Conservation (phyloP, 2,113 vertebrate species). For the human region DNA sequence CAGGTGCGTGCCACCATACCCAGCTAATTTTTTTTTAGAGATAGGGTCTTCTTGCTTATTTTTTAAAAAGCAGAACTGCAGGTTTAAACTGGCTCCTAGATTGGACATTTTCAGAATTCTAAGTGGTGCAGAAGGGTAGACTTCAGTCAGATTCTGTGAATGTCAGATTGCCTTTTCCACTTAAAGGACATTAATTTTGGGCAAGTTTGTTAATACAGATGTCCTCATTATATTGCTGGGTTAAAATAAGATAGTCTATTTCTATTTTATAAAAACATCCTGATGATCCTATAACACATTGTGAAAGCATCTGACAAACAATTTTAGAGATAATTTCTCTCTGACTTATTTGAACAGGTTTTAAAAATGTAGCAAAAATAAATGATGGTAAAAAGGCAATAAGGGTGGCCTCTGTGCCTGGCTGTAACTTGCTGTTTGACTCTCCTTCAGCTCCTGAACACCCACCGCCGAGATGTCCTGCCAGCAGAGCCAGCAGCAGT, state of each 20-base stretch:
- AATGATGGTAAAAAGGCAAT: not conserved
- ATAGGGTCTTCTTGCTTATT: no score
- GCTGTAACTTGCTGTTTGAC: not conserved
- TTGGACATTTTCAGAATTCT: not conserved
- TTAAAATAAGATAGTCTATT: not conserved
- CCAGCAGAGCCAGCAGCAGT: conserved; percentile 53
- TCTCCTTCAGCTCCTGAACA: not conserved
- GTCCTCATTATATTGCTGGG: not conserved
- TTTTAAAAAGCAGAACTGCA: not conserved
- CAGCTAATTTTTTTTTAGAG: no score
- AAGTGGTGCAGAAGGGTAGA: not conserved
- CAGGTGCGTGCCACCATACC: no score
- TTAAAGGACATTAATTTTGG: not conserved
- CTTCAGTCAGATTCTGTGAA: not conserved
- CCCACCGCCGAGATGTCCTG: not conserved
- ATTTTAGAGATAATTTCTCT: not conserved
- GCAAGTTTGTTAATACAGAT: not conserved
- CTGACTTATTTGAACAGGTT: not conserved
- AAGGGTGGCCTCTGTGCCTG: not conserved
- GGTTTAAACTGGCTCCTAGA: not conserved
- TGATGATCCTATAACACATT: not conserved
- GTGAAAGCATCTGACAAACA: not conserved
- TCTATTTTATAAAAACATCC: not conserved
- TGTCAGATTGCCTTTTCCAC: not conserved
- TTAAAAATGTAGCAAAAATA: not conserved